Evolutionary conservation across 2,888 invertebrate species (phyloP), one percentile per base, ranked within the genome.

Genomic region (Drosophila multiciliata): DNA sequence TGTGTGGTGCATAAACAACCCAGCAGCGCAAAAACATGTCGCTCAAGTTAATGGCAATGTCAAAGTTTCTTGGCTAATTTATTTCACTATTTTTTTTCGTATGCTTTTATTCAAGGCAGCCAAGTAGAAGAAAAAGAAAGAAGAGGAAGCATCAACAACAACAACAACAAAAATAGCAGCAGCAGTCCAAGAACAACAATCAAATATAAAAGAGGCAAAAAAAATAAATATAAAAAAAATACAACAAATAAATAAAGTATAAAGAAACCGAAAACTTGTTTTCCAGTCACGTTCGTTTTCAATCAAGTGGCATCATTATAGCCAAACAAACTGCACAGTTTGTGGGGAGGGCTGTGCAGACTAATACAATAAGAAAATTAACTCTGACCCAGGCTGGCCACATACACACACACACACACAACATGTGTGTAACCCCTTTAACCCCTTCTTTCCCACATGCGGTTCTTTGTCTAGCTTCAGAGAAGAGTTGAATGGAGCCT

Each of bases 231-330:
- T 50, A 67, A 68, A 66, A 72, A 69, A 78, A 70, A 71, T 23
- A 15, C 17, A 67, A 57, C 15, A 15, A 36, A 38, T n/a, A 36
- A 38, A 40, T 9, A 40, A 45, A 45, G 15, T 64, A 50, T 70
- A 57, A 60, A 75, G 75, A 68, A 68, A 67, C 64, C 71, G 72
- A 77, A 85, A 87, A 89, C 86, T 90, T 77, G 86, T 91, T 91
- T 91, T 92, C 92, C 89, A 84, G 91, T 92, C 92, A 92, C 92
- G 92, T 92, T 89, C 91, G 80, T 81, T 92, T 92, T 92, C 92
- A 91, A 91, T 92, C 92, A 91, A 90, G 89, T 90, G 89, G 87
- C 91, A 90, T 90, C 91, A 91, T 90, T 87, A 91, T 70, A 73
- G 76, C 71, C 87, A 75, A 85, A 79, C 83, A 78, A 83, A 78